A percentile compares a stretch with the other conserved stretches of the same genome.
These are phyloP conservation scores for Eurytoma californica DNA, from an alignment of 2,888 invertebrate genomes.

Conservation along the genomic window DNA sequence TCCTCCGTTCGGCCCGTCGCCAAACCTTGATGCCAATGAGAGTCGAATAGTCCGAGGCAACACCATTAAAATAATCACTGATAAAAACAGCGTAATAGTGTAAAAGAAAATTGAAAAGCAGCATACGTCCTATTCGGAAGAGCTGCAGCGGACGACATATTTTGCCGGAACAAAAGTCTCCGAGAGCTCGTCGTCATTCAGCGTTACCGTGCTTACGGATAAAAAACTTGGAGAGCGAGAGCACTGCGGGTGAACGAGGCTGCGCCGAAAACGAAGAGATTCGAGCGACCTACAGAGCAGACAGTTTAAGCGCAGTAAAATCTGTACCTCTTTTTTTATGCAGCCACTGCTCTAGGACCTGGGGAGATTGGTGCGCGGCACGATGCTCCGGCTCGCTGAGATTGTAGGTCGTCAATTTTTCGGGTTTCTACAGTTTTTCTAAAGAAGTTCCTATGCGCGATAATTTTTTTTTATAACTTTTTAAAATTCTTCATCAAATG, in stretches of 20 bases:
- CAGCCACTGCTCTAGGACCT: not conserved
- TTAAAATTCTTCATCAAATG: no score
- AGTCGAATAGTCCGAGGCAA: no score
- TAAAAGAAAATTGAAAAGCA: no score
- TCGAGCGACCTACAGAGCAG: not conserved
- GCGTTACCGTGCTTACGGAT: not conserved
- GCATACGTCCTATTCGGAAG: no score
- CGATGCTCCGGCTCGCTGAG: not conserved
- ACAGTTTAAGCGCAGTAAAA: not conserved
- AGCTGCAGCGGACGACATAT: conserved; percentile 24
- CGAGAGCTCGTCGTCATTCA: conserved; percentile 10
- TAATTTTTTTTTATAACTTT: no score
- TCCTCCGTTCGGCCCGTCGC: no score
- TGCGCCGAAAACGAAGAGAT: not conserved
- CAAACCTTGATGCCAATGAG: no score
- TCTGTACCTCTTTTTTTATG: conserved; percentile 5
- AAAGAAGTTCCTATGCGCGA: no score
- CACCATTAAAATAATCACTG: not conserved
- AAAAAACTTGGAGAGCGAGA: not conserved
- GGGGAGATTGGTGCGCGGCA: not conserved
- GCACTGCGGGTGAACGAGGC: no score
- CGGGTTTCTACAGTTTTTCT: no score
- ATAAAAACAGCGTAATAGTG: not conserved
- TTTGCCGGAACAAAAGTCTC: conserved; percentile 35
- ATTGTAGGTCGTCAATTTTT: conserved; percentile 6